Conservation (phyloP, 2,888 invertebrate species). For the Oconnorella tubifera region DNA sequence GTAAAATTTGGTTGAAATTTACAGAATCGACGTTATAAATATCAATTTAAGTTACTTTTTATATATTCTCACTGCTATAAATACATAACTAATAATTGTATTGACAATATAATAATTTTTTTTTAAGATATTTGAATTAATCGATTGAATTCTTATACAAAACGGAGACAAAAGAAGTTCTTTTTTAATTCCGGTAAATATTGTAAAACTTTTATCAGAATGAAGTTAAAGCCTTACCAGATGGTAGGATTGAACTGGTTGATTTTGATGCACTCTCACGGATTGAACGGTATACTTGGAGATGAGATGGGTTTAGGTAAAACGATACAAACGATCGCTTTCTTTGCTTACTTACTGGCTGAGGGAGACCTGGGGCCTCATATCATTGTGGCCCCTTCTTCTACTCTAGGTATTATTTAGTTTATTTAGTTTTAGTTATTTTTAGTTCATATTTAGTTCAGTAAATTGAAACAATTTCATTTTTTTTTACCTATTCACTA, state of each 20-base stretch:
- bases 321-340: constrained; percentile 55
- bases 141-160: no score
- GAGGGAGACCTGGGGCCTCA: constrained; percentile 72
- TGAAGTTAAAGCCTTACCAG: constrained; percentile 74
- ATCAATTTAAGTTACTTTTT: no score
- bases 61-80: no score
- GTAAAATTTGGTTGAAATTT: no score
- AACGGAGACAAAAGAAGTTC: no score
- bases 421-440: not conserved
- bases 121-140: no score
- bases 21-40: no score
- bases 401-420: constrained; percentile 76
- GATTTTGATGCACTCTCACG: constrained; percentile 79
- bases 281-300: constrained; percentile 88
- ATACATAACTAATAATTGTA: no score
- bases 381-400: constrained; percentile 91
- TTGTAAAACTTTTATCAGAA: no score
- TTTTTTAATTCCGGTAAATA: no score
- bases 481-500: not conserved
- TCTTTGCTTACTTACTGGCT: constrained; percentile 72
- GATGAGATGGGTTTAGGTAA: constrained; percentile 78
- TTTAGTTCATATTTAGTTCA: not conserved
- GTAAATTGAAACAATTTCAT: not conserved
- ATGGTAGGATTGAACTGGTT: constrained; percentile 79
- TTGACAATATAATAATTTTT: not conserved